Evolutionary conservation across 2,113 vertebrate species (phyloP), one percentile per base, ranked within the genome.

Genomic region (Nycticebus coucang): DNA sequence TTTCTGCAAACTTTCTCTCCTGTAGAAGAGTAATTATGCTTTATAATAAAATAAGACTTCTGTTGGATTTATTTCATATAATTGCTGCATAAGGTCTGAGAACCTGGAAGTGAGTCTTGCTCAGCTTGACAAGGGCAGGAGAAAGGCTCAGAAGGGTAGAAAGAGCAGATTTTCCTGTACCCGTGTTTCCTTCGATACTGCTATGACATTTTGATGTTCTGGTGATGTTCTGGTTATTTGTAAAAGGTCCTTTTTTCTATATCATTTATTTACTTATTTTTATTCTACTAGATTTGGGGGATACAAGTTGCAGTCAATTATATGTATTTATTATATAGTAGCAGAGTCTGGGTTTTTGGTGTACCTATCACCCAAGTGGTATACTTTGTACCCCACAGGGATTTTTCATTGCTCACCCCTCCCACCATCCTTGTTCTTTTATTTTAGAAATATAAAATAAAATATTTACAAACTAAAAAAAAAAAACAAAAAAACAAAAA

Each of bases 391-490:
- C 60, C 24, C 24, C 24, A 24, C 26, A 64, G 60, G 60, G 24
- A 62, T 62, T 24, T 62, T 62, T 62, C 22, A 60, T 60, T 22
- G 21, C 19, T 60, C 59, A 60, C 2, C 24, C 10, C 24, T 24
- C 60, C 60, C 24, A 64, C 60, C 60, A 9, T 64, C 24, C 60
- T 64, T 24, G 28, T 75, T 19, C 2, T 93, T 95, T 94, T 87
- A 71, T 84, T 92, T 93, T 89, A 93, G 60, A 96, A 69, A 72
- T 91, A 87, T 55, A 84, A 87, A 66, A 35, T 66, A 5, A 75
- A 91, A 89, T 87, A 71, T 83, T 95, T 90, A 79, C 5, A 92
- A 45, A 68, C 81, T 87, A 37, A 92, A 45, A n/a, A n/a, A n/a
- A n/a, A n/a, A n/a, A n/a, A n/a, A n/a, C n/a, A n/a, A n/a, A n/a